Evolutionary conservation across 2,888 invertebrate genomes (phyloP).

Genomic region (Drosophila hamatofila): DNA sequence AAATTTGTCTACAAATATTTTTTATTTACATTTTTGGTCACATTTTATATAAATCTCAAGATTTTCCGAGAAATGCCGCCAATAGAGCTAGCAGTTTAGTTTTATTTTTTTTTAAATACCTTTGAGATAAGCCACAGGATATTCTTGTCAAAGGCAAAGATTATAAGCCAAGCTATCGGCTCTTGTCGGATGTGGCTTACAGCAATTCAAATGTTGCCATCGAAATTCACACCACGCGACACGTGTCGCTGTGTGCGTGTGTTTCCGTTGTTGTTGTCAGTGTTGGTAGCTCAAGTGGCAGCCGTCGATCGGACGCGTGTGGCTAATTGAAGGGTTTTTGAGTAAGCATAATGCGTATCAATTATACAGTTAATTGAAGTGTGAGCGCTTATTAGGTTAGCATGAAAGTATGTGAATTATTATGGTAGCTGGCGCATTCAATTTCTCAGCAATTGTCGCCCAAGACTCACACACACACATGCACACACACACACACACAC

Average conservation of each 20-base stretch:
- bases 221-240: slow-evolving; percentile 55
- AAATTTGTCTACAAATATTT: background rate
- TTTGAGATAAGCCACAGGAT: slow-evolving; percentile 10
- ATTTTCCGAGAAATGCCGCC: background rate
- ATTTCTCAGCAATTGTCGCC: slow-evolving; percentile 27
- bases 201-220: slow-evolving; percentile 15
- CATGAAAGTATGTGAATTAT: slow-evolving; percentile 22
- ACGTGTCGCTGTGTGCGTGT: slow-evolving; percentile 48
- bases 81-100: background rate
- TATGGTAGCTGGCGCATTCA: slow-evolving; percentile 27
- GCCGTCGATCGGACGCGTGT: slow-evolving; percentile 60
- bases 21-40: slow-evolving; percentile 16
- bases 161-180: background rate
- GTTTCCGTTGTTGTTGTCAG: slow-evolving; percentile 3
- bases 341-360: slow-evolving; percentile 63
- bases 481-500: background rate
- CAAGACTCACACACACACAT: background rate
- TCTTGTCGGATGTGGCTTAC: slow-evolving; percentile 2
- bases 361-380: slow-evolving; percentile 71
- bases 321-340: slow-evolving; percentile 55
- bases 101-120: background rate
- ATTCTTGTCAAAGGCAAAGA: background rate
- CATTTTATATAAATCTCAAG: background rate
- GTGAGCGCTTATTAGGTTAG: slow-evolving; percentile 25
- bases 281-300: slow-evolving; percentile 55